Conservation (phyloP, 2,888 invertebrate species). For the Rotaria sp. region DNA sequence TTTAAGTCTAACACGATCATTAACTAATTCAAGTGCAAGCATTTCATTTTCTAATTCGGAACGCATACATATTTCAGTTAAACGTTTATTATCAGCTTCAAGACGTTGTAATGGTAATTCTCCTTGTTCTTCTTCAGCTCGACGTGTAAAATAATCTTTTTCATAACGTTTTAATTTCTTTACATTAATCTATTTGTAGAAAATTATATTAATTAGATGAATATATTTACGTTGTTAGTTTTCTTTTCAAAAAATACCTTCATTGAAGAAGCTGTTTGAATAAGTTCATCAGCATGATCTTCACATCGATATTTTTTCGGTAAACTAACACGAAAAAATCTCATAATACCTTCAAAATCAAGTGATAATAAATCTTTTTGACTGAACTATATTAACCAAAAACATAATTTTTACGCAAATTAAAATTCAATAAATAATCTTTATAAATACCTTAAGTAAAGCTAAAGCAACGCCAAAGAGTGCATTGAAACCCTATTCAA, state of each 20-base stretch:
- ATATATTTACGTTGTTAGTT: not conserved
- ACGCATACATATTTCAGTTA: conserved; percentile 59
- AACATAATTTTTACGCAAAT: too few relatives aligned
- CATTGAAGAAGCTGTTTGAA: conserved; percentile 54
- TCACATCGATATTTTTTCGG: conserved; percentile 91
- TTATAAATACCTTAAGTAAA: conserved; percentile 67
- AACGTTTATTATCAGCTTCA: conserved; percentile 57
- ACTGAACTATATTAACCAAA: conserved; percentile 53
- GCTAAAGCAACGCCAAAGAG: conserved; percentile 92
- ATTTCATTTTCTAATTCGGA: conserved; percentile 62
- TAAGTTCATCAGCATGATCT: conserved; percentile 75
- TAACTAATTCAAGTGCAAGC: conserved; percentile 61
- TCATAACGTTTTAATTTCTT: conserved; percentile 89
- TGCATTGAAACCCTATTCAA: conserved; percentile 71
- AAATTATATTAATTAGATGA: not conserved
- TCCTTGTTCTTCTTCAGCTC: conserved; percentile 57
- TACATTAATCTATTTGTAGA: conserved; percentile 49
- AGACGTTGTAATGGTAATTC: conserved; percentile 48
- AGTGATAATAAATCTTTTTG: conserved; percentile 80
- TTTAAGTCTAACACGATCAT: conserved; percentile 59
- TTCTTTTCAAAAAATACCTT: not conserved
- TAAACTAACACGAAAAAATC: conserved; percentile 90
- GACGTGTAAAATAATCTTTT: conserved; percentile 73
- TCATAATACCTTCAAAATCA: conserved; percentile 93
- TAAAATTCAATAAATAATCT: not conserved